Base-by-base conservation (phyloP, 2,888 invertebrate genomes). In the Nemotelus nigrinus region DNA sequence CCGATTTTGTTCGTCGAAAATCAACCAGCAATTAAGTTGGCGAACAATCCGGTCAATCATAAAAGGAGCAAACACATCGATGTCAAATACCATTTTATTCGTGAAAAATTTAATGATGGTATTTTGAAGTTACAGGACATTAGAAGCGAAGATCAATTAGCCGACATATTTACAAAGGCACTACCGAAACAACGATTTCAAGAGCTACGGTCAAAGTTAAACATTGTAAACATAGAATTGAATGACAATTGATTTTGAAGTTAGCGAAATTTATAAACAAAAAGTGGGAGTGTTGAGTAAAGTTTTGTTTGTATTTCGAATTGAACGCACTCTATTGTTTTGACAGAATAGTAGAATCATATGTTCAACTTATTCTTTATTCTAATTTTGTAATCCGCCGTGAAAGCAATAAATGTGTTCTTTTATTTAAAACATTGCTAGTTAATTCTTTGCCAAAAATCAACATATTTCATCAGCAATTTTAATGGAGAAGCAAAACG, bases 1-100 rank as follows among this genome's bases (percentile, higher is more conserved):
- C 78, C 60, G 7, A 6, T 65, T 43, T 60, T 80, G 0, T 78
- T 72, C 10, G 8, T 80, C 55, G 80, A 80, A 47, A 80, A 79
- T n/a, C 77, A 79, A 75, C 76, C 74, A 41, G 79, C 82, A 0
- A 77, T 81, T 25, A 50, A 48, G 8, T 60, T 79, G 2, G 72
- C 78, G 4, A 79, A 78, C 25, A 80, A 79, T 60, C 79, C 77
- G 8, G 79, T 77, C 43, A 77, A 70, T 47, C 77, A 80, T 53
- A 79, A 79, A 55, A 53, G 70, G 7, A 79, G 77, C 3, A 80
- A 80, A 41, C 79, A 80, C 58, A 79, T 79, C 10, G 79, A 79
- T 60, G 76, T 78, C 2, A 65, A 64, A 10, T 79, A 70, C 57
- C 79, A 79, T 67, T 70, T 74, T 57, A 71, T 76, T 8, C 48